Percentiles rank a stretch among this genome's conserved stretches.
These are phyloP conservation scores for Perccottus glenii DNA, from an alignment of 2,113 vertebrate species.

Conservation along the genomic window DNA sequence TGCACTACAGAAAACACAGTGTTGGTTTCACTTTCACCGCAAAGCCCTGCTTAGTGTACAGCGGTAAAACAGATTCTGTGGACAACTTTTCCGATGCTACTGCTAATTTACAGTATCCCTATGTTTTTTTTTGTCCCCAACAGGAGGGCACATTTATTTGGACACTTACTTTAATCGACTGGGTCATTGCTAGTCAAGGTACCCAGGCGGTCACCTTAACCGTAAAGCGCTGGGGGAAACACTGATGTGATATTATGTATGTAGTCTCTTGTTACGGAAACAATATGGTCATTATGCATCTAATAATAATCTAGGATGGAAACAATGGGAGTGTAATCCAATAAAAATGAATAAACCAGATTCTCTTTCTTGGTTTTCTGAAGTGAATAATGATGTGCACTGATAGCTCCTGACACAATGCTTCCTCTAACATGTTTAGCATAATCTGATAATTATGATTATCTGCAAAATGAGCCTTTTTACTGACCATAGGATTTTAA, in stretches of 20 bases:
- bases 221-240: no score
- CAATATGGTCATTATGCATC: constrained; percentile 35
- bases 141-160: no score
- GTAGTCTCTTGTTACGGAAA: constrained; percentile 40
- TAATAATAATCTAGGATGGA: constrained; percentile 46
- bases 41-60: no score
- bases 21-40: no score
- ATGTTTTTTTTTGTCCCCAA: no score
- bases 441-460: constrained; percentile 58
- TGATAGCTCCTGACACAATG: constrained; percentile 53
- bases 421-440: constrained; percentile 56
- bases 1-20: no score
- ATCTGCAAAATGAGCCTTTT: constrained; percentile 44
- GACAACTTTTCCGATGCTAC: no score
- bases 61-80: no score
- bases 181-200: no score
- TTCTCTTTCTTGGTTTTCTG: constrained; percentile 56
- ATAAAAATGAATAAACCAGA: constrained; percentile 62
- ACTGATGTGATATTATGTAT: constrained; percentile 22
- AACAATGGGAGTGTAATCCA: constrained; percentile 53
- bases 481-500: constrained; percentile 39
- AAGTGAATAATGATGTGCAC: constrained; percentile 61
- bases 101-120: no score
- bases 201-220: no score
- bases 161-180: no score